Conservation (phyloP, 92 coral and sea anemone species). For the Parazoanthus atlanticus region DNA sequence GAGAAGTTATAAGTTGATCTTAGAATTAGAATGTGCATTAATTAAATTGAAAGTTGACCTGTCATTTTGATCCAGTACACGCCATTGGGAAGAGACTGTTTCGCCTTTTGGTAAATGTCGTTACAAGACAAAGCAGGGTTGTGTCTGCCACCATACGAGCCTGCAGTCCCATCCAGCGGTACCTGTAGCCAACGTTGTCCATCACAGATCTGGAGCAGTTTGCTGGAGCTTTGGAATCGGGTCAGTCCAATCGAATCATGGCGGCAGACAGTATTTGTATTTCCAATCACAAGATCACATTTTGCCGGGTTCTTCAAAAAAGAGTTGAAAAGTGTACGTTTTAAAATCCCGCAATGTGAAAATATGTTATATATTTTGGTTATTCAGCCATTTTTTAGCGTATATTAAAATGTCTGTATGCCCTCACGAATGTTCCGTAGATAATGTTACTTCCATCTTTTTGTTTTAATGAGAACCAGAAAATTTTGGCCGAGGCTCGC, state of each 20-base stretch:
- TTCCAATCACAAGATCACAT: constrained; percentile 11
- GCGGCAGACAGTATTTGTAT: constrained; percentile 31
- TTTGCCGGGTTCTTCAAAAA: not conserved
- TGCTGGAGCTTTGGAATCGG: not conserved
- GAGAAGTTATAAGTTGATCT: not conserved
- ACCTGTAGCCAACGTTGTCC: constrained; percentile 26
- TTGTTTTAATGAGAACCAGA: too few species aligned
- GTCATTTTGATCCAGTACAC: constrained; percentile 29
- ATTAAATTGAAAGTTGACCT: not conserved
- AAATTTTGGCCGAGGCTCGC: too few species aligned
- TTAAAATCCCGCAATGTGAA: too few species aligned
- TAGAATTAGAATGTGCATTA: not conserved
- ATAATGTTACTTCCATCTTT: too few species aligned
- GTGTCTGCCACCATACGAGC: constrained; percentile 8
- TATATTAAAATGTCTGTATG: too few species aligned
- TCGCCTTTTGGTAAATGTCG: constrained; percentile 10
- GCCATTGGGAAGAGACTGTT: not conserved
- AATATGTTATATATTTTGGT: too few species aligned
- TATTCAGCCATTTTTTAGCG: too few species aligned
- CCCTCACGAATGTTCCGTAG: too few species aligned
- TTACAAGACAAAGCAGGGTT: constrained; percentile 14
- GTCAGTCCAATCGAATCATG: not conserved
- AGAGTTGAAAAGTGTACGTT: not conserved
- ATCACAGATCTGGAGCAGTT: constrained; percentile 24
- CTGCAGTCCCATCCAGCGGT: constrained; percentile 8